Evolutionary conservation across 1,140 invertebrate species (phyloP).

Genomic region (Anoplolepis gracilipes): DNA sequence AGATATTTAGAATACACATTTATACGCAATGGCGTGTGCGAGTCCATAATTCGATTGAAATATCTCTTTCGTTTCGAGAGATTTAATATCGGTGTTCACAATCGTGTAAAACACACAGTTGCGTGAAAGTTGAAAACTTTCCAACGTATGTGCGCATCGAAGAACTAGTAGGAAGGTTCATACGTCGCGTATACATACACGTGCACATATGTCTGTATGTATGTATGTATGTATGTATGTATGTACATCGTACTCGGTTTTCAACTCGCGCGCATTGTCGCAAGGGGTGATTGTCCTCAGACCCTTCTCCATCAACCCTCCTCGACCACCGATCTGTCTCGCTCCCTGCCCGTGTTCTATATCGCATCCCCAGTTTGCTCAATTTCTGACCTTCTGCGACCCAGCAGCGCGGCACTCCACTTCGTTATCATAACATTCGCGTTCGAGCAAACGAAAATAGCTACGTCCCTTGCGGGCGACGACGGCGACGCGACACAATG

Average conservation of each 20-base stretch:
- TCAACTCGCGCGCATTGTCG: constrained; percentile 68
- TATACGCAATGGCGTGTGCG: not conserved
- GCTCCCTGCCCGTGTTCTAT: constrained; percentile 65
- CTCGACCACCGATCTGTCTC: constrained; percentile 70
- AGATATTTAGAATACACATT: constrained; percentile 9
- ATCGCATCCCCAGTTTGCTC: constrained; percentile 59
- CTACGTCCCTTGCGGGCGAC: not conserved
- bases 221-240: too few species aligned
- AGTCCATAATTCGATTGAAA: constrained; percentile 49
- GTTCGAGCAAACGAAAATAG: constrained; percentile 34
- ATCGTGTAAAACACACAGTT: constrained; percentile 23
- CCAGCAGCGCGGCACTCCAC: constrained; percentile 41
- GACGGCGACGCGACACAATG: not conserved
- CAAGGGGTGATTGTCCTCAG: constrained; percentile 72
- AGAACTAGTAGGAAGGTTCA: constrained; percentile 39
- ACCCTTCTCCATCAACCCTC: constrained; percentile 71
- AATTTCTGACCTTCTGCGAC: constrained; percentile 67
- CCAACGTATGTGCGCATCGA: constrained; percentile 29
- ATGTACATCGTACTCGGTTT: constrained; percentile 45
- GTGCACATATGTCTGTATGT: not conserved
- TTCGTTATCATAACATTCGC: constrained; percentile 60
- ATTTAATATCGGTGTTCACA: constrained; percentile 38
- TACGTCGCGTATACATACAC: not conserved
- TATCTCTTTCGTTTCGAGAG: constrained; percentile 22
- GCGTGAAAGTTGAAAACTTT: constrained; percentile 58